Evolutionary conservation across 2,888 invertebrate genomes (phyloP).

Genomic region (Eupithecia insigniata): DNA sequence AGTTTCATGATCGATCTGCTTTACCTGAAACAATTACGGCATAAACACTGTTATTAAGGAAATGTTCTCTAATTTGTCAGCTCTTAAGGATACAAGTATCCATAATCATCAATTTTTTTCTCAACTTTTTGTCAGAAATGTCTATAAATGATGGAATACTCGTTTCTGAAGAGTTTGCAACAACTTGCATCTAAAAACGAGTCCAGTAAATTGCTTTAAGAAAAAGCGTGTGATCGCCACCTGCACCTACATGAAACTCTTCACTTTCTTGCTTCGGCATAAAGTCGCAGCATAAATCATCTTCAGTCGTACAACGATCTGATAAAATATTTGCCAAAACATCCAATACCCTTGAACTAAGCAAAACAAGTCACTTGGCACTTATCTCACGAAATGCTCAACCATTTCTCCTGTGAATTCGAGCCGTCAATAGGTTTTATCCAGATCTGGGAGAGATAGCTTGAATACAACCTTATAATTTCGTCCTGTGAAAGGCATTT

Average conservation of each 20-base stretch:
- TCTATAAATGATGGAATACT: background rate
- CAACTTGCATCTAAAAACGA: background rate
- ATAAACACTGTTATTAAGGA: background rate
- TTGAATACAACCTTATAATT: constrained; percentile 14
- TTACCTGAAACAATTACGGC: background rate
- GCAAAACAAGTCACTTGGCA: constrained; percentile 13
- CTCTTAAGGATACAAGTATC: background rate
- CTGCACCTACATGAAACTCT: background rate
- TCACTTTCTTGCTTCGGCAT: background rate
- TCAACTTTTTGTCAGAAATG: background rate
- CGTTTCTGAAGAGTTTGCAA: background rate
- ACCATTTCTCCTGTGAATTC: constrained; percentile 11
- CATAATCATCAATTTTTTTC: background rate
- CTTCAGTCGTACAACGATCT: constrained; percentile 3
- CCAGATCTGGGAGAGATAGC: constrained; percentile 9
- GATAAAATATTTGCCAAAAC: constrained; percentile 23
- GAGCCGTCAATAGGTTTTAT: constrained; percentile 12
- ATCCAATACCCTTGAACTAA: constrained; percentile 8
- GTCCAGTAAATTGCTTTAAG: background rate
- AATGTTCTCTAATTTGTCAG: background rate
- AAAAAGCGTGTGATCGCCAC: background rate
- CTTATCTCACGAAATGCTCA: constrained; percentile 12
- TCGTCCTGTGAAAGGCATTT: constrained; percentile 9
- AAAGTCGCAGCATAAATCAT: constrained; percentile 6
- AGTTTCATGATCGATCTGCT: background rate